Base-by-base conservation (phyloP, 1,140 invertebrate genomes). In the Cryptotermes secundus region DNA sequence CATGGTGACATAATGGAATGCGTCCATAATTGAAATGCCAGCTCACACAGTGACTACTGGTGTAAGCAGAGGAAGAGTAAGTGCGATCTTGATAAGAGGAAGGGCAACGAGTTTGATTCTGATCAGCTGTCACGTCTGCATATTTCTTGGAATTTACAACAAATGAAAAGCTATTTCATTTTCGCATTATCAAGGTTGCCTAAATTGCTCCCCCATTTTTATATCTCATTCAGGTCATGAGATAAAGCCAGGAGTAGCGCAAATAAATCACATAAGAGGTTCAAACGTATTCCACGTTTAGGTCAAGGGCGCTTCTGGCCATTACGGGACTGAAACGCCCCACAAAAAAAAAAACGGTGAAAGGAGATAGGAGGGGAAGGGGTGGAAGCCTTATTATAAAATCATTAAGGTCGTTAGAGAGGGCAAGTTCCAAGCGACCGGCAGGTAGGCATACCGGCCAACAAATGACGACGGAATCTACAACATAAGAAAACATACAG, bases 321-420 rank as follows among this genome's bases (percentile, higher is more conserved):
- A 81, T 81, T 81, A 81, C n/a, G 26, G 34, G 22, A 35, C 80
- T 81, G 80, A 45, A 45, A 36, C 26, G 22, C 10, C 12, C 80
- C 35, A 38, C 80, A 81, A 38, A 81, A 38, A 81, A 81, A 38
- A 19, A 19, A 19, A 49, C 45, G 16, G 45, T 19, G 45, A 81
- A 35, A 16, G 22, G 80, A 35, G 42, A 34, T 2, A 35, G 42
- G 42, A 80, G 80, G 80, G 34, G 80, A 35, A 34, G 42, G 82
- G 19, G 2, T 10, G 16, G 82, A n/a, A n/a, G 38, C 24, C 82
- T 83, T 83, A 83, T 83, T 83, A 83, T 83, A 83, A 83, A 83
- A 49, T 65, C 82, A 83, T 83, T 83, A 83, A 65, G 45, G 34
- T 81, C 80, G 80, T 81, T 81, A 81, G 80, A 38, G 80, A 45